Evolutionary conservation across 2,113 vertebrate species (phyloP).

Genomic region (Ptilonorhynchus violaceus): DNA sequence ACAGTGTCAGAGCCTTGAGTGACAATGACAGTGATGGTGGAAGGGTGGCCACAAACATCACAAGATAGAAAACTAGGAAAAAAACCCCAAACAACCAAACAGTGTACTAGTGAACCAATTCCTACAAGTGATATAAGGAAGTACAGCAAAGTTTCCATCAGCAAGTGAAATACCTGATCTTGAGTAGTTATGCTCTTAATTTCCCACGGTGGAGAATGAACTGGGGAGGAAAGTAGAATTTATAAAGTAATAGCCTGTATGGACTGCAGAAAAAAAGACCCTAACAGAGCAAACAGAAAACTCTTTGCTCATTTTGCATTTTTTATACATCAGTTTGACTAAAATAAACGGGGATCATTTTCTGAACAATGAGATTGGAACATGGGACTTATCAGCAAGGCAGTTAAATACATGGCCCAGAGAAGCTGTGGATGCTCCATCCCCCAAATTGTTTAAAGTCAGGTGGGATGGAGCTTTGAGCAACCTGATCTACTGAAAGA

Average conservation of each 20-base stretch:
- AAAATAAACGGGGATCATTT: background rate
- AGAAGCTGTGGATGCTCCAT: background rate
- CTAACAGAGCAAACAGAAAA: background rate
- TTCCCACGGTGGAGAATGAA: background rate
- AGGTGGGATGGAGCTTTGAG: background rate
- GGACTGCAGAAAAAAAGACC: background rate
- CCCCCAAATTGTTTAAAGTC: rapidly evolving
- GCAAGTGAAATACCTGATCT: background rate
- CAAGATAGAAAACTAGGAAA: background rate
- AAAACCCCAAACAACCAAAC: background rate
- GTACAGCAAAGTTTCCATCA: background rate
- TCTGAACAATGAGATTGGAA: background rate
- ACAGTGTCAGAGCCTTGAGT: background rate
- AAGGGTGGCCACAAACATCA: background rate
- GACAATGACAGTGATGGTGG: no score
- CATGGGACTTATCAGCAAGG: background rate
- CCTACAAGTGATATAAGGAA: background rate
- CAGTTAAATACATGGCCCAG: background rate
- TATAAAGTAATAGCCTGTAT: background rate
- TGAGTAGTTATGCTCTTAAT: background rate
- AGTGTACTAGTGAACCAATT: background rate
- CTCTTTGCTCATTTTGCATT: background rate
- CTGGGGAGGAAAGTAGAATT: rapidly evolving
- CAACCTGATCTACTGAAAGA: background rate
- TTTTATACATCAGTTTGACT: background rate